Base-by-base conservation (phyloP, 2,888 invertebrate species). In the Ornithoptera alexandrae region DNA sequence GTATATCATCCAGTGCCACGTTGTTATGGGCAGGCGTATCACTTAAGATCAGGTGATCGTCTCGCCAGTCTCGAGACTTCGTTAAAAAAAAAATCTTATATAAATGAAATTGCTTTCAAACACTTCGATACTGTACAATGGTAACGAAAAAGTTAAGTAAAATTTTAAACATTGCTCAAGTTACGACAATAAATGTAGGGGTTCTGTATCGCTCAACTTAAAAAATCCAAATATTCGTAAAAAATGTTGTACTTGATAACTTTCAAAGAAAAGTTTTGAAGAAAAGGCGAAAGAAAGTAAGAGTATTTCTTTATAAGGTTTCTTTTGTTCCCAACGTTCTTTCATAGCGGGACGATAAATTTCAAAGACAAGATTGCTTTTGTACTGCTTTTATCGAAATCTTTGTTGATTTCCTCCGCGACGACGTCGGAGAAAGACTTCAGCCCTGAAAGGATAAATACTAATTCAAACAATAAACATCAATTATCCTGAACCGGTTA, bases 231-330 rank as follows among this genome's bases (percentile, higher is more conserved):
- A 68, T 56, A 60, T 60, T 68, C 64, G 30, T 30, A 22, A 64
- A 64, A 53, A 68, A 68, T 64, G 60, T 64, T 64, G 36, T 50
- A 64, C 68, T 68, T 59, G 4, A 50, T 63, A 57, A 61, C 65
- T 69, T 62, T 68, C 70, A 63, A 63, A 70, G 62, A 59, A 67
- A 64, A 64, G 53, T 61, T 67, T 30, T 12, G 10, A n/a, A 20
- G 42, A 67, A 39, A 62, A 66, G 71, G 71, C 68, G 22, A 62
- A 66, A 72, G 71, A 70, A 64, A 68, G 59, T 36, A 56, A 64
- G 59, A 64, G 42, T 53, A 64, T 53, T 64, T 50, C 60, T 68
- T 68, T 64, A 64, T 60, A 68, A 68, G 39, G 53, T 60, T 68
- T 64, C 60, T 68, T 63, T 64, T 68, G 58, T 63, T 7, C 7